A percentile compares a stretch with the other conserved stretches of the same genome.
Conservation (phyloP, 2,888 invertebrate genomes). For the Habroteleia sp. region DNA sequence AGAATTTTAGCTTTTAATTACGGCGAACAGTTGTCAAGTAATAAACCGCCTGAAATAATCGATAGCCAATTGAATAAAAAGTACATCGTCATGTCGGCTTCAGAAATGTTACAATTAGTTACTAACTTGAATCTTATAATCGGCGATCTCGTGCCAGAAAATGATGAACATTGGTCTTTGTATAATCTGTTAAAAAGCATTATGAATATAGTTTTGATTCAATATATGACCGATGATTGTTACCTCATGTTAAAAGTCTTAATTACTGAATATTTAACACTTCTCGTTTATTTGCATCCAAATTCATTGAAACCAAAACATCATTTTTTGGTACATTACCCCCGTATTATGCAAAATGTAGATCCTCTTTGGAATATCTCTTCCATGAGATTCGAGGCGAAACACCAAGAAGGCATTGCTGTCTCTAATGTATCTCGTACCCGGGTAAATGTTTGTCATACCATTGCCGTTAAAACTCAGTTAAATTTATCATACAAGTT, state of each 20-base stretch:
- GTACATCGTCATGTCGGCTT: slow-evolving; percentile 1
- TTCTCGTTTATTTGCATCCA: not conserved
- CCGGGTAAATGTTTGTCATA: slow-evolving; percentile 37
- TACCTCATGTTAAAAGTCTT: not conserved
- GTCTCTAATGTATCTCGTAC: slow-evolving; percentile 26
- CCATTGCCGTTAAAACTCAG: slow-evolving; percentile 53
- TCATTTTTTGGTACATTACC: slow-evolving; percentile 60
- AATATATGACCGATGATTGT: not conserved
- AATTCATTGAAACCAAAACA: slow-evolving; percentile 58
- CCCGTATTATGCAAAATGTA: slow-evolving; percentile 31
- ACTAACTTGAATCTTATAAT: slow-evolving; percentile 33
- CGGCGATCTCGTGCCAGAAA: slow-evolving; percentile 20
- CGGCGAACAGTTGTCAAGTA: slow-evolving; percentile 15
- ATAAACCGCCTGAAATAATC: slow-evolving; percentile 33
- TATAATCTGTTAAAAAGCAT: slow-evolving; percentile 16
- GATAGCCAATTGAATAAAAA: slow-evolving; percentile 23
- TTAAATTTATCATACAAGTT: slow-evolving; percentile 47
- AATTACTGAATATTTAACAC: slow-evolving; percentile 18
- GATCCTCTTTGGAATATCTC: slow-evolving; percentile 55
- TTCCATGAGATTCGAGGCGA: slow-evolving; percentile 59
- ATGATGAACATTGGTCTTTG: slow-evolving; percentile 22
- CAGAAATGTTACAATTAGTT: slow-evolving; percentile 36
- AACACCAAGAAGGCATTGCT: slow-evolving; percentile 43
- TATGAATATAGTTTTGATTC: slow-evolving; percentile 21
- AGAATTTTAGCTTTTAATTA: slow-evolving; percentile 41